A percentile compares a stretch with the other conserved stretches of the same genome.
phyloP scores from a whole-genome alignment of 2,113 vertebrate genomes.

The Plestiodon gilberti region DNA sequence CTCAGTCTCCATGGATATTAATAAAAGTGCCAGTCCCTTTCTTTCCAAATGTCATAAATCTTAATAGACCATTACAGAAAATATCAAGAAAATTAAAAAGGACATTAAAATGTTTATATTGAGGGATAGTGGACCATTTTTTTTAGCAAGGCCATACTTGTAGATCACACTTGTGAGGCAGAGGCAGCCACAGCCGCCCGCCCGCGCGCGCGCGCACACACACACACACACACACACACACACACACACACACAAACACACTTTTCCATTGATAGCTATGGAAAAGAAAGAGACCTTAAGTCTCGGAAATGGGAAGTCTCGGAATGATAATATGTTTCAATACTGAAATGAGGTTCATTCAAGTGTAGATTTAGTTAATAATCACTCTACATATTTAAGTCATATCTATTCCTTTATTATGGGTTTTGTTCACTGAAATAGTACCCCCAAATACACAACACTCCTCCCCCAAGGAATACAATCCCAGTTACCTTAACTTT shows the following conservation, averaged over 20 bases:
- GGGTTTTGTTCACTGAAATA: rapidly evolving
- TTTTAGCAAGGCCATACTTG: background rate
- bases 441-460: rapidly evolving
- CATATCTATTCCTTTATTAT: background rate
- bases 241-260: background rate
- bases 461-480: conserved; percentile 2
- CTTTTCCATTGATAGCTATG: background rate
- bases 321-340: background rate
- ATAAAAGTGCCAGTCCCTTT: background rate
- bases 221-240: background rate
- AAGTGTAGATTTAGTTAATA: background rate
- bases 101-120: background rate
- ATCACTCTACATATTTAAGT: background rate
- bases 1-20: background rate
- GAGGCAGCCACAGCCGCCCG: no score
- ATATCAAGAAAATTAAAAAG: background rate
- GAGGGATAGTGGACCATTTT: background rate
- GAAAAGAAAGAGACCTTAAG: background rate
- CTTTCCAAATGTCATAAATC: background rate
- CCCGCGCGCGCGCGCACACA: background rate
- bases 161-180: background rate
- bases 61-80: background rate
- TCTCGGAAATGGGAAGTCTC: background rate
- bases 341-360: background rate
- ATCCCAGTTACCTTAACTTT: conserved; percentile 89